Base-by-base conservation (phyloP, 2,888 invertebrate genomes). In the Limnephilus lunatus region DNA sequence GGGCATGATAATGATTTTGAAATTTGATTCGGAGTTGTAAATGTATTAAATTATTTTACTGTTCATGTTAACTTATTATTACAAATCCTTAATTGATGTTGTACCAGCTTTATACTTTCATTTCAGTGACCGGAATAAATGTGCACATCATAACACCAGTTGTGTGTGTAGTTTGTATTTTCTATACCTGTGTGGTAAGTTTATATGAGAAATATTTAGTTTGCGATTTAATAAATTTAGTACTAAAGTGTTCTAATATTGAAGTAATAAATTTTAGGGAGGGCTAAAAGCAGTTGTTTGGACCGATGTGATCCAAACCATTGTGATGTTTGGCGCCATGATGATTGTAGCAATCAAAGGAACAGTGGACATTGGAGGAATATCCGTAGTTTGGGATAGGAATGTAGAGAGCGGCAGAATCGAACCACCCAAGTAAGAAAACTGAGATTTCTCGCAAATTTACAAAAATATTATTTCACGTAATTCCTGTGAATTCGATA, bases 161-260 rank as follows among this genome's bases (percentile, higher is more conserved):
- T 31, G 97, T 98, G 5, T 98, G 98, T 93, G 94, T 97, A 30
- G 97, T 98, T 44, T 98, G 98, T 94, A 98, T 98, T 94, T 97
- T 98, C 95, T 98, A 98, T 94, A 98, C 98, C 0, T 97, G 97
- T 92, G 96, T 98, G 95, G 98, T 98, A 95, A 96, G 97, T 95
- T 93, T 35, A 68, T n/a, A 25, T 68, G 25, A n/a, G 19, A 53
- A 4, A 7, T 53, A 19, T 53, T 53, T 53, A 5, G 19, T 19
- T 53, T 19, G 7, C 53, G 0, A 19, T 19, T 0, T 19, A 19
- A 53, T 19, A 19, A 53, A 15, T 19, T 48, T 48, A 48, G 15
- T 3, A 48, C 15, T 48, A 0, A 68, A 5, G n/a, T 68, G n/a
- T 68, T 68, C 68, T 68, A 25, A 68, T 68, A 68, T 68, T 25